Base-by-base conservation (phyloP, 2,797 vertebrate genomes). In the Remorina albescens region DNA sequence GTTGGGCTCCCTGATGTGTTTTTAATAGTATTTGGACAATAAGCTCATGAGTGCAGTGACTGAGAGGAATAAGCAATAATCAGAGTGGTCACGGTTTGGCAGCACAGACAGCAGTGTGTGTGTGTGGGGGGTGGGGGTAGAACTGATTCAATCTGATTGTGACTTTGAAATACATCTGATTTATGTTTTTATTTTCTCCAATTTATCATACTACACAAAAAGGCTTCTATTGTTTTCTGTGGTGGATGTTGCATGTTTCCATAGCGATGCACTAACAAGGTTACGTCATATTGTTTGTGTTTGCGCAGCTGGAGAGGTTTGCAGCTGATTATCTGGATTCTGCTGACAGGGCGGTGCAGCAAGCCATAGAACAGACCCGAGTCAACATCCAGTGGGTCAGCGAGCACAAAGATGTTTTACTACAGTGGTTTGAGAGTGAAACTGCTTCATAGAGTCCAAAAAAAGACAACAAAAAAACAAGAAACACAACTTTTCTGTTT, bases 361-460 rank as follows among this genome's bases (percentile, higher is more conserved):
- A 96, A 82, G 94, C 95, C 0, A 93, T 98, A 54, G 96, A 99
- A 91, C 92, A 88, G 62, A 97, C 96, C 1, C 85, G 71, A 0
- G 85, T 95, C 55, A 99, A 99, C 91, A 97, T 98, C 83, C 75
- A 93, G 37, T 99, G 98, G 98, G 95, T 99, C 85, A 76, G 67
- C 0, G 84, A 95, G 60, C 96, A 98, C 94, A 88, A 78, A 84
- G 57, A 58, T 0, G 0, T 0, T 0, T 80, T 98, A 19, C 58
- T 93, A 19, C 0, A 32, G 0, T 99, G 98, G 98, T 97, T 99
- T 37, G 50, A 47, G 46, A 47, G 7, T 4, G 78, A 91, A 62
- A 56, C 60, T 0, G 53, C 41, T 16, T 13, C 1, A 1, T 76
- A 72, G 65, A 53, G 7, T 21, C 11, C 8, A 6, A 18, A 65